Base-by-base conservation (phyloP, 1,140 invertebrate genomes). In the Caerostris darwini region DNA sequence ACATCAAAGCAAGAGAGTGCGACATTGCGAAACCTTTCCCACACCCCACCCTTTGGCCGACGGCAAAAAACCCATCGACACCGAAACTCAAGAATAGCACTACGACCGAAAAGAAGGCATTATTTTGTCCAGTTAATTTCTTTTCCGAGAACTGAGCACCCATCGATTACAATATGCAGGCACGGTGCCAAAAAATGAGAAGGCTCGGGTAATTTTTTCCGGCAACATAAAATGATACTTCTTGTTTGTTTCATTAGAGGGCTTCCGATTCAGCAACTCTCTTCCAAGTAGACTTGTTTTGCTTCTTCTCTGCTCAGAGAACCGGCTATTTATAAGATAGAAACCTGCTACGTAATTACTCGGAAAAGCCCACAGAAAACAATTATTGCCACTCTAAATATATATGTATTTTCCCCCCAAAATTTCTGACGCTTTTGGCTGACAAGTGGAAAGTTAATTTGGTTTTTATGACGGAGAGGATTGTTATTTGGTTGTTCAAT, bases 91-190 rank as follows among this genome's bases (percentile, higher is more conserved):
- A 77, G 71, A 77, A 77, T 77, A 77, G 71, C 53, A 69, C 17
- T 19, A 7, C 34, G 71, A 0, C 2, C 34, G 34, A 34, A 34
- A 34, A 34, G 7, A 50, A 53, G 34, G 71, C 71, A 77, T 77
- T 77, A 77, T 77, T 77, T 77, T 77, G 19, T 77, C 34, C 71
- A 12, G 50, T 77, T 77, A 77, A 77, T 77, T 77, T 77, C 71
- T 77, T 77, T 77, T 77, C 71, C 34, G 34, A 50, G 71, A 77
- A 77, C 19, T 5, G 5, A 5, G 8, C 71, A 53, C 10, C 71
- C 71, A 77, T 77, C 71, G 71, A 77, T 77, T 77, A 77, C 71
- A 53, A 77, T 77, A 77, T 77, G 71, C 71, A 77, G 71, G 71
- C 71, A 77, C 71, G 34, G 5, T 77, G 71, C 71, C 71, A 77